phyloP scores from a whole-genome alignment of 2,113 vertebrate genomes.

The Mustela nigripes region DNA sequence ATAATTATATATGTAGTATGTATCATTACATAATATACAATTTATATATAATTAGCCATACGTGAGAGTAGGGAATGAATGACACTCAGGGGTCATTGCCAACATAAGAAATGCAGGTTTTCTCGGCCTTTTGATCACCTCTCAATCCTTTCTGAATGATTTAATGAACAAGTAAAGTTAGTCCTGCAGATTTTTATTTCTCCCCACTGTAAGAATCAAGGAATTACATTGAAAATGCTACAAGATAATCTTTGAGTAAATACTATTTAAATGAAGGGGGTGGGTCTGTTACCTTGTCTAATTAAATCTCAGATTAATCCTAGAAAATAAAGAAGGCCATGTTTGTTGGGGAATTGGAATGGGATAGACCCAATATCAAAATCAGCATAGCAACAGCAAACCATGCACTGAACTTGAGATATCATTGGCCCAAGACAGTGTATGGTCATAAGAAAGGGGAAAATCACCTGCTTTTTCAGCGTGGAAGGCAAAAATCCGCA shows the following conservation, averaged over 20 bases:
- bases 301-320: conserved; percentile 44
- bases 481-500: not conserved
- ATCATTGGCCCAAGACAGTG: not conserved
- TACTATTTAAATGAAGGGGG: conserved; percentile 50
- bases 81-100: not conserved
- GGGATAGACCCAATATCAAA: not conserved
- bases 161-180: conserved; percentile 14
- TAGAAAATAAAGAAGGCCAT: not conserved
- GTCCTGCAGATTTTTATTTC: not conserved
- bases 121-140: not conserved
- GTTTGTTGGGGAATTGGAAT: not conserved
- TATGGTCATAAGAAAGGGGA: not conserved
- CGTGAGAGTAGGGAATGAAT: not conserved
- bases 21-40: not conserved
- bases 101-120: not conserved
- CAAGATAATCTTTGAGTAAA: conserved; percentile 44
- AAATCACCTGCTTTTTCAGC: not conserved
- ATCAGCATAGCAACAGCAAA: not conserved
- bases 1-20: not conserved
- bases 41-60: not conserved
- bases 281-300: not conserved
- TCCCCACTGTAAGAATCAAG: not conserved
- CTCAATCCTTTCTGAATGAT: not conserved
- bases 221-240: conserved; percentile 61
- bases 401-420: not conserved